Evolutionary conservation across 2,113 vertebrate genomes (phyloP), one percentile per base, ranked within the genome.

Genomic region (Dipodomys ordii): DNA sequence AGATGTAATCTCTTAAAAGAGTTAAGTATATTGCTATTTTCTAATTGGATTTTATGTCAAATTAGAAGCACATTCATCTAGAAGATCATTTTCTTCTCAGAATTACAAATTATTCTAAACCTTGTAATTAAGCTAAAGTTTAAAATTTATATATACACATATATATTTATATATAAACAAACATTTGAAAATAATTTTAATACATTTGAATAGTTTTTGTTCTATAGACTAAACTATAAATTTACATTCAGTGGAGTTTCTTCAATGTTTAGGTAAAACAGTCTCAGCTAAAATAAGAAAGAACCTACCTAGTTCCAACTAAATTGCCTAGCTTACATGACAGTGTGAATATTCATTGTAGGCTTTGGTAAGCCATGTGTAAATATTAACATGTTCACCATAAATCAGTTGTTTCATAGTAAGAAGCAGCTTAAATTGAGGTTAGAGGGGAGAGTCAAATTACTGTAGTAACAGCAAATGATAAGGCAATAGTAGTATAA

Each of bases 41-140:
- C n/a, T 68, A 89, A 72, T 22, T 69, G 67, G 32, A 89, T 72
- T 94, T 91, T 85, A 69, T 15, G 68, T 81, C 80, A 91, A 87
- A 87, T 73, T 72, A 92, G 57, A 93, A 87, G 79, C 64, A 19
- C 32, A 46, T 83, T 96, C 46, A 92, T 72, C 53, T 69, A 20
- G 30, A 93, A 96, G 87, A 81, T 77, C 57, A 87, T 65, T 93
- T 93, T 77, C 53, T 89, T 77, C 35, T 57, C 91, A 94, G 72
- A 91, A 87, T 64, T 90, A 67, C 68, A 92, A 93, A 86, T 60
- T 79, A 91, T 13, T 76, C 79, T 44, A 91, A 25, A 94, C 39
- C 49, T 80, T 91, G 87, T 87, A 93, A 89, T 94, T 91, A 76
- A 93, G n/a, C 44, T 80, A 22, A 71, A 60, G 9, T 79, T 94